Evolutionary conservation across 2,113 vertebrate genomes (phyloP), one percentile per base, ranked within the genome.

Genomic region (Ageneiosus marmoratus): DNA sequence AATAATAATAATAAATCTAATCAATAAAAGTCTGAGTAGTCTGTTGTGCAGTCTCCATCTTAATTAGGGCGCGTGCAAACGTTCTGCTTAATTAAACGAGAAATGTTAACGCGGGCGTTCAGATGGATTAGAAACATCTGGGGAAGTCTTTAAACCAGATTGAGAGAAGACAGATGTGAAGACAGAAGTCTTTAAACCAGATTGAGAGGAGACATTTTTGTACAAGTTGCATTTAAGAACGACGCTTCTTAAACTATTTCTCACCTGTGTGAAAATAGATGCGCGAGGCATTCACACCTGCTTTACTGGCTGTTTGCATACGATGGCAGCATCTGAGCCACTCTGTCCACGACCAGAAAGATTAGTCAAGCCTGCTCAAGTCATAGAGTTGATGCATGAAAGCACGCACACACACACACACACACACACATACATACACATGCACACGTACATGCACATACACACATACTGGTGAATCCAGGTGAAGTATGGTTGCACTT

Each of bases 261-360:
- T 60, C 65, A 79, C 67, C 67, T 87, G 67, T 32, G 11, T 62
- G 73, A n/a, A n/a, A n/a, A n/a, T 69, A 16, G 53, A 4, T 41
- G 41, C 60, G 29, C 55, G 29, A 29, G 50, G 11, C 29, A 82
- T 84, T 84, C 75, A 69, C 86, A 87, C 86, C 80, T 85, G 86
- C 56, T 67, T 41, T 12, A 46, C 41, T 58, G 18, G 44, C 41
- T 58, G 18, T 75, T 56, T 82, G 75, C 82, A 73, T 65, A 69
- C 51, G 74, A 56, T 73, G 51, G 32, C 48, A 24, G n/a, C 80
- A 34, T 51, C 24, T 56, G 32, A 3, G 44, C 41, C 69, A 48
- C 46, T n/a, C 70, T 29, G 46, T 5, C 24, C 22, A 4, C 27
- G 27, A 48, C 46, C 72, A 12, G 9, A 22, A 37, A 67, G 16